phyloP scores from a whole-genome alignment of 2,113 vertebrate genomes.

The Petrocephalus microphthalmus region DNA sequence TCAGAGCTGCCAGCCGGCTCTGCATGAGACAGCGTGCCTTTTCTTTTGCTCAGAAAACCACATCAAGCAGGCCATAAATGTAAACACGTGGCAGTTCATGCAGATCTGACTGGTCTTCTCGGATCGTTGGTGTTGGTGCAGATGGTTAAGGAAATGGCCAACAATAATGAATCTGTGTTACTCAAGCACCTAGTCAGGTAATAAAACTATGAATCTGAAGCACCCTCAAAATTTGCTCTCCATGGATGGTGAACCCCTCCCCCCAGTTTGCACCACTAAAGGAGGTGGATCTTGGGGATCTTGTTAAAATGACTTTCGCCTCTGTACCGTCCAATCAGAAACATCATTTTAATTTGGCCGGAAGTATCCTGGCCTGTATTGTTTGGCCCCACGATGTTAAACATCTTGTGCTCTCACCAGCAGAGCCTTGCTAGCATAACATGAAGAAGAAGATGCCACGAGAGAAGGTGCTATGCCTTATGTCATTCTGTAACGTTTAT shows the following conservation, averaged over 20 bases:
- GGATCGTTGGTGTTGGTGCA: not conserved
- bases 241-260: not conserved
- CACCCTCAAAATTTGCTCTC: not conserved
- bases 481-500: not conserved
- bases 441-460: no score
- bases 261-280: not conserved
- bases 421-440: not conserved
- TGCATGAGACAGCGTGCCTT: conserved; percentile 16
- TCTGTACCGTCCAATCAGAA: not conserved
- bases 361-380: not conserved
- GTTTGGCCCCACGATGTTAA: not conserved
- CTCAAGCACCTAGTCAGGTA: not conserved
- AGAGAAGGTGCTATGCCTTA: not conserved
- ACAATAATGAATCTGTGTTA: not conserved
- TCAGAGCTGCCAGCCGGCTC: conserved; percentile 41
- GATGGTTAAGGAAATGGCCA: not conserved
- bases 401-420: not conserved
- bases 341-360: not conserved
- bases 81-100: not conserved
- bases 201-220: not conserved
- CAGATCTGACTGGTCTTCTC: not conserved
- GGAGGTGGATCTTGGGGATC: not conserved
- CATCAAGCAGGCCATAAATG: not conserved
- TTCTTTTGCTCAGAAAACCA: not conserved
- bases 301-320: not conserved